Evolutionary conservation across 2,888 invertebrate species (phyloP), one percentile per base, ranked within the genome.

Genomic region (Liposcelis brunnea): DNA sequence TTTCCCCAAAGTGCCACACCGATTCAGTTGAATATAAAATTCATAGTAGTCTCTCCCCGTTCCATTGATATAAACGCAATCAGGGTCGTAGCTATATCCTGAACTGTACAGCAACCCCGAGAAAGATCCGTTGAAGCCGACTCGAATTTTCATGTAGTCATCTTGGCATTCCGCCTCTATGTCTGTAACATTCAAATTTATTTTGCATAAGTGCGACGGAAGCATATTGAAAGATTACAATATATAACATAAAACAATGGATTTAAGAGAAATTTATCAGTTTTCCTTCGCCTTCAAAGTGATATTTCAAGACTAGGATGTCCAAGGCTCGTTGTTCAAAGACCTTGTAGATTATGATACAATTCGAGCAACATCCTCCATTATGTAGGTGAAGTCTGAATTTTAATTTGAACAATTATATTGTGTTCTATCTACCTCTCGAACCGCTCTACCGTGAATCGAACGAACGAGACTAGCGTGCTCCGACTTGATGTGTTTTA

Each of bases 121-220:
- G 58, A 91, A 91, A 0, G 87, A 83, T 14, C 90, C 90, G 62
- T 91, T 91, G 64, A 90, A 91, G 2, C 86, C 85, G 38, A 91
- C 80, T 50, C 87, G 70, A 49, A 91, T 90, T 64, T 90, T 90
- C 91, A 91, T 91, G 61, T 86, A 89, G 63, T 91, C 90, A 59
- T 90, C 90, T 63, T 90, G 90, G 56, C 91, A 91, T 62, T 91
- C 91, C 0, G 91, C 91, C 65, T 90, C 89, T 55, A 91, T 89
- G 67, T 90, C 90, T 91, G 69, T 36, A 66, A 67, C 52, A 55
- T 52, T 53, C 18, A 43, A 48, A 18, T 14, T 12, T 16, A 44
- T 45, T 43, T 16, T 14, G 44, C 7, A 45, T 11, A 21, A 45
- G 26, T 18, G 12, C 14, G 10, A 32, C 10, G n/a, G 32, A 32